phyloP scores from a whole-genome alignment of 2,797 vertebrate species.

The Sardinella longiceps region DNA sequence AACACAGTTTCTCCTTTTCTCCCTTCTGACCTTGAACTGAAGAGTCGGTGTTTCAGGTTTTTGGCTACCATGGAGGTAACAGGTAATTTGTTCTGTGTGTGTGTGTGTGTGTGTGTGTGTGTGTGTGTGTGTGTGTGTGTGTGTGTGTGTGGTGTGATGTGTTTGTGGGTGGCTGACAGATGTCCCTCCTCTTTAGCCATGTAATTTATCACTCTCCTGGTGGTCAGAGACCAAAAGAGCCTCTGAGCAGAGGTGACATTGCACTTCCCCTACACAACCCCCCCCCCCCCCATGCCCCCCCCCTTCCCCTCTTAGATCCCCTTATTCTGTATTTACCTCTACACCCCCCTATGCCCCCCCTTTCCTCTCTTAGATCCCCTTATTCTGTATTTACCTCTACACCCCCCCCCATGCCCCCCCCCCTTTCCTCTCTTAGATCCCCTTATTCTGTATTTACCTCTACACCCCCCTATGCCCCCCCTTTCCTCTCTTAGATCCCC shows the following conservation, averaged over 20 bases:
- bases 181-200: constrained; percentile 74
- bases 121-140: constrained; percentile 21
- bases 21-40: neutral
- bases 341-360: too few species aligned
- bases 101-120: too few species aligned
- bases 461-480: too few species aligned
- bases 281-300: neutral
- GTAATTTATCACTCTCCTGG: constrained; percentile 76
- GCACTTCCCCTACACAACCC: neutral
- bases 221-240: constrained; percentile 51
- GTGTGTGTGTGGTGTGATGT: constrained; percentile 27
- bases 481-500: too few species aligned
- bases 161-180: constrained; percentile 63
- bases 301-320: neutral
- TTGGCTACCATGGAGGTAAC: constrained; percentile 1
- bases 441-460: too few species aligned
- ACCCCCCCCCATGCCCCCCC: too few species aligned
- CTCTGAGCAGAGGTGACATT: constrained; percentile 43
- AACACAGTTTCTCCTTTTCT: neutral
- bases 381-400: too few species aligned
- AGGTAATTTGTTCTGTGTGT: constrained; percentile 13
- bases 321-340: too few species aligned
- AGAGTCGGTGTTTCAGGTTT: neutral
- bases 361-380: too few species aligned
- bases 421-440: too few species aligned